phyloP scores from a whole-genome alignment of 2,888 invertebrate species.

The Aleiodes testaceus region DNA sequence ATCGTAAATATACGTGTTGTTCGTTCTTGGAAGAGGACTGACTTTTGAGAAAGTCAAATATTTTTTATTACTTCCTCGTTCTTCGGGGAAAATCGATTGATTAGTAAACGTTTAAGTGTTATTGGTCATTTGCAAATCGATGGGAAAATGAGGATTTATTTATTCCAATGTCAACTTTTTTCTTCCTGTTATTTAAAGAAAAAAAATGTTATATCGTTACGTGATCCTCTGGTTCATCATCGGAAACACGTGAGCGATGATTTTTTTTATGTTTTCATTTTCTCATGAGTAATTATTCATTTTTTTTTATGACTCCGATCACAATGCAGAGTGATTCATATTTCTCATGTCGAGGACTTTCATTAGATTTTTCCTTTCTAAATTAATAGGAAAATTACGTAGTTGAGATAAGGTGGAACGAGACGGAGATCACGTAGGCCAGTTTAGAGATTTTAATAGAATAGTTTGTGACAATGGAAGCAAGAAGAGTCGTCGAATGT shows the following conservation, averaged over 20 bases:
- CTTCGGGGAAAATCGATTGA: not conserved
- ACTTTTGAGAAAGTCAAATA: slow-evolving; percentile 5
- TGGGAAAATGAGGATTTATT: too few species aligned
- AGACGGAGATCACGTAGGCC: not conserved
- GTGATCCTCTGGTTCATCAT: not conserved
- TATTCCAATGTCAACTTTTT: too few species aligned
- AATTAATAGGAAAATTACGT: not conserved
- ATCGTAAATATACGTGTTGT: slow-evolving; percentile 56
- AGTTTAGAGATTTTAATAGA: not conserved
- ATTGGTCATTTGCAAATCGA: too few species aligned
- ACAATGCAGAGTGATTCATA: not conserved
- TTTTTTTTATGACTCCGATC: slow-evolving; percentile 3
- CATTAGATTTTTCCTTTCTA: too few species aligned
- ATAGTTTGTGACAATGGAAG: too few species aligned
- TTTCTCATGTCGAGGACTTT: slow-evolving; percentile 1
- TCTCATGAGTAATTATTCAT: not conserved
- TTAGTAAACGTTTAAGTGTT: too few species aligned
- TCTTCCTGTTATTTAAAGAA: too few species aligned
- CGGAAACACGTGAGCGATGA: not conserved
- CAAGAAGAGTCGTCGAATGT: too few species aligned
- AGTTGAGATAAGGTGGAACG: not conserved
- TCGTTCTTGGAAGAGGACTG: slow-evolving; percentile 50
- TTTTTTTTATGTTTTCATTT: not conserved
- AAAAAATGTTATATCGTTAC: too few species aligned
- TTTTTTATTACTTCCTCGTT: slow-evolving; percentile 17